These are phyloP conservation scores for Heliconius nattereri DNA, from an alignment of 1,140 invertebrate genomes.

Conservation along the genomic window DNA sequence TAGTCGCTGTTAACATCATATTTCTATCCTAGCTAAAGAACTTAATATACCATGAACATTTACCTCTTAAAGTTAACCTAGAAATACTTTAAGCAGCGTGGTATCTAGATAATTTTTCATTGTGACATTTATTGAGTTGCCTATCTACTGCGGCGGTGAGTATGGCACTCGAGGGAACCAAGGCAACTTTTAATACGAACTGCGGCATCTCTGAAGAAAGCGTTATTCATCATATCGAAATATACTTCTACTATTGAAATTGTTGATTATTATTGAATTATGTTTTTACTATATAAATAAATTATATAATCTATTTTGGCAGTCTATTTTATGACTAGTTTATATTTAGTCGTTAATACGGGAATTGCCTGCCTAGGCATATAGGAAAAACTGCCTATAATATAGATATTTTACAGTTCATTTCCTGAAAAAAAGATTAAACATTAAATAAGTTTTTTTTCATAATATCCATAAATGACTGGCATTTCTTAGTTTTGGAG, in stretches of 20 bases:
- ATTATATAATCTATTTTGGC: not conserved
- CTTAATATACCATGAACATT: constrained; percentile 33
- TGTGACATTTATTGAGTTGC: constrained; percentile 47
- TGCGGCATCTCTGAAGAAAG: constrained; percentile 17
- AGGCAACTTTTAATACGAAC: constrained; percentile 27
- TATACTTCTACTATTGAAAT: not conserved
- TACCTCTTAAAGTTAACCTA: not conserved
- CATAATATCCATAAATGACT: too few species aligned
- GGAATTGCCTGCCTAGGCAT: too few species aligned
- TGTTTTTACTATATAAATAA: not conserved
- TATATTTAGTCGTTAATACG: too few species aligned
- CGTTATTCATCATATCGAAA: constrained; percentile 18
- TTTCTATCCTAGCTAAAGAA: constrained; percentile 12
- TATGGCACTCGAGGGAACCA: constrained; percentile 26
- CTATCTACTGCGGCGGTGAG: constrained; percentile 19
- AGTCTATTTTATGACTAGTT: too few species aligned
- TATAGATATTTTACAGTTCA: too few species aligned
- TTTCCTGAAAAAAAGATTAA: too few species aligned
- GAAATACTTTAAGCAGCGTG: constrained; percentile 19
- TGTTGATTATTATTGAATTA: not conserved
- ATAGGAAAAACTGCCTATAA: too few species aligned
- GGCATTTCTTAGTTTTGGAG: too few species aligned
- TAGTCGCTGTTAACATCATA: constrained; percentile 7
- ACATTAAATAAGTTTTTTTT: too few species aligned
- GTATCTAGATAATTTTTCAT: constrained; percentile 42